Conservation (phyloP, 2,113 vertebrate species). For the Anhinga rufa region DNA sequence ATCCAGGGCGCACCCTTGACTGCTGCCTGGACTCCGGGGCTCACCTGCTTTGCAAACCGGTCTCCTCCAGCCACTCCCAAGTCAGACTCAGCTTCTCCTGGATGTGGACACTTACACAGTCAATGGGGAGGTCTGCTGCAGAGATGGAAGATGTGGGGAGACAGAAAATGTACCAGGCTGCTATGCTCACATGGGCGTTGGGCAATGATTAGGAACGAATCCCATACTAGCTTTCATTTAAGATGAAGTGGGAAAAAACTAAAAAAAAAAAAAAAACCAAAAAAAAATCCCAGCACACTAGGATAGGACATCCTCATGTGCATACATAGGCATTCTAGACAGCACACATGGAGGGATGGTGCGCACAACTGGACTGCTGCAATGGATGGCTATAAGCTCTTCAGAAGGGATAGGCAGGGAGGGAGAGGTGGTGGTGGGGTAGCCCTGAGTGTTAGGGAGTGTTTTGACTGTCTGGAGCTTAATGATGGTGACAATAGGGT, state of each 20-base stretch:
- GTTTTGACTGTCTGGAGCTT: too few species aligned
- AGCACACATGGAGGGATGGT: too few species aligned
- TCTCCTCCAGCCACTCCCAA: not conserved
- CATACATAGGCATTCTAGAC: too few species aligned
- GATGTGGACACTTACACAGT: too few species aligned
- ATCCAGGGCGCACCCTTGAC: not conserved
- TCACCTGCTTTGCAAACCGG: not conserved
- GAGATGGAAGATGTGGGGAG: not conserved
- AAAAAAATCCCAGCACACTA: not conserved
- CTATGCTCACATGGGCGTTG: not conserved
- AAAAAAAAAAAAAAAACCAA: not conserved
- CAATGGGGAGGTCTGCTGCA: not conserved
- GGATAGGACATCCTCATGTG: too few species aligned
- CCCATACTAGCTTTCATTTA: not conserved
- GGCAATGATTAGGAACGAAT: not conserved
- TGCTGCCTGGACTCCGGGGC: rapidly evolving
- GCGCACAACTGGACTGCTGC: too few species aligned
- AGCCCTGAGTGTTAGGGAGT: too few species aligned
- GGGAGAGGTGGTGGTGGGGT: too few species aligned
- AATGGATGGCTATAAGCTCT: too few species aligned
- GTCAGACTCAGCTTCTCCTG: not conserved
- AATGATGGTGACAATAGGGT: too few species aligned
- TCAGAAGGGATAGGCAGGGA: too few species aligned
- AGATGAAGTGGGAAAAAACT: not conserved
- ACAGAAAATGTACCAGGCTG: rapidly evolving